Conservation (phyloP, 1,140 invertebrate species). For the Conus ventricosus region DNA sequence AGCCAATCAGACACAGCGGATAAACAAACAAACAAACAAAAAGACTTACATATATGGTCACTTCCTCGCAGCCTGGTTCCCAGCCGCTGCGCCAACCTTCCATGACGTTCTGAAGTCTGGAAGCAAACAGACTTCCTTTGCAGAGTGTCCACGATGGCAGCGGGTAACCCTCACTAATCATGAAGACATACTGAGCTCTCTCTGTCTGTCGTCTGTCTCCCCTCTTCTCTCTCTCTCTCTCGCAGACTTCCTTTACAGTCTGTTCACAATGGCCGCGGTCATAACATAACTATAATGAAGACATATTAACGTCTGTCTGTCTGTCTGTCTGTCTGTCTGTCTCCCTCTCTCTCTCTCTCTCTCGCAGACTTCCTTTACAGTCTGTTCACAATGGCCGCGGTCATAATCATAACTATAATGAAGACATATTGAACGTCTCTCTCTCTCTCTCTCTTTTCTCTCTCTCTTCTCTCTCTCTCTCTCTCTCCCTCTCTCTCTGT, state of each 20-base stretch:
- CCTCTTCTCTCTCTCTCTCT: no score
- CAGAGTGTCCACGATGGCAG: no score
- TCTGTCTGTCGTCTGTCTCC: background rate
- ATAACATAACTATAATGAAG: no score
- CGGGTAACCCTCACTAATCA: no score
- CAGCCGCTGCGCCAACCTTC: slow-evolving; percentile 24
- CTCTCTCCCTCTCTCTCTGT: background rate
- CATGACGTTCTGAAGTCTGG: slow-evolving; percentile 18
- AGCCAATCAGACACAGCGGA: background rate
- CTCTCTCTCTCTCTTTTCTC: no score
- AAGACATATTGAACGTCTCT: no score
- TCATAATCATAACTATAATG: no score
- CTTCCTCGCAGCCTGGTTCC: slow-evolving; percentile 6
- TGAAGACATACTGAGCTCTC: no score
- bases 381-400: no score
- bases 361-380: no score
- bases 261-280: no score
- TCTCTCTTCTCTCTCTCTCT: background rate
- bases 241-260: no score
- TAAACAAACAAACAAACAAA: background rate
- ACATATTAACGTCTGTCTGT: background rate
- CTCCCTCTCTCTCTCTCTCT: background rate
- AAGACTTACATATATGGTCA: slow-evolving; percentile 35
- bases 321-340: background rate
- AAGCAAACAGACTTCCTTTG: background rate